These are phyloP conservation scores for Mus pahari DNA, from an alignment of 2,113 vertebrate species.

Conservation along the genomic window DNA sequence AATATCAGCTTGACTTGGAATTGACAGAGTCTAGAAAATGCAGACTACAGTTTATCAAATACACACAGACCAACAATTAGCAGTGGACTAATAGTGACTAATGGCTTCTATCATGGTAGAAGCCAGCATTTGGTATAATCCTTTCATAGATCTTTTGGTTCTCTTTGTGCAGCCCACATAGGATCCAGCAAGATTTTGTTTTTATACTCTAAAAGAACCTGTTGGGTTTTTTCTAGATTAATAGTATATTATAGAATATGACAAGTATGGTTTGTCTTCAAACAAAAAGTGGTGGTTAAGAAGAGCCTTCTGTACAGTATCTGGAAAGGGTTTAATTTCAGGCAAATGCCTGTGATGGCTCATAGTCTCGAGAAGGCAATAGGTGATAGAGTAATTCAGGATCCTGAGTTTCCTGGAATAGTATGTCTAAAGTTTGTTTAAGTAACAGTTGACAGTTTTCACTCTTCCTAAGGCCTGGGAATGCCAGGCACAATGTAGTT, in stretches of 20 bases:
- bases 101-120: neutral
- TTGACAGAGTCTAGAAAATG: neutral
- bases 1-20: neutral
- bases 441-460: neutral
- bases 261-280: neutral
- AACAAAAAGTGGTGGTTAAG: neutral
- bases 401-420: neutral
- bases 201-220: neutral
- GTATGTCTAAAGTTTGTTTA: neutral
- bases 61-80: neutral
- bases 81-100: neutral
- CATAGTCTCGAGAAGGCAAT: neutral
- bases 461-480: neutral
- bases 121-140: neutral
- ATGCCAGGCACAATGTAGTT: neutral
- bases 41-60: neutral
- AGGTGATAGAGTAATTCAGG: neutral
- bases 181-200: neutral
- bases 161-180: neutral
- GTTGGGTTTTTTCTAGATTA: neutral
- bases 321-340: neutral
- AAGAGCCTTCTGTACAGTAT: neutral
- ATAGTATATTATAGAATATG: neutral
- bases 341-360: neutral
- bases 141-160: neutral